Percentiles rank a stretch among this genome's conserved stretches.
phyloP scores from a whole-genome alignment of 2,797 vertebrate species.

The Antrozous pallidus region DNA sequence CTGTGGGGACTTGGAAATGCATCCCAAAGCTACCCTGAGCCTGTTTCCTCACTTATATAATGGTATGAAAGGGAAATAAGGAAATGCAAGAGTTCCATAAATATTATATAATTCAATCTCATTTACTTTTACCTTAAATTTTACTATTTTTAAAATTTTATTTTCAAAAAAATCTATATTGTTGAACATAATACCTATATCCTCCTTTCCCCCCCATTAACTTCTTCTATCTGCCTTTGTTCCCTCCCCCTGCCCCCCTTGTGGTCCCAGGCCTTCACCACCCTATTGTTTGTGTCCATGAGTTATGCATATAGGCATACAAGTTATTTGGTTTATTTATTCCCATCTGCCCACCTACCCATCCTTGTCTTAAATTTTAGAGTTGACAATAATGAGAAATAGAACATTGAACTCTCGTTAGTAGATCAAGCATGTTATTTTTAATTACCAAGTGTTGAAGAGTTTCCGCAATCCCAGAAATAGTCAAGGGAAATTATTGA shows the following conservation, averaged over 20 bases:
- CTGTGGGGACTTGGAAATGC: not conserved
- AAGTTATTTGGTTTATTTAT: too few species aligned
- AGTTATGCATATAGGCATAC: too few species aligned
- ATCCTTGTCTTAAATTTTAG: not conserved
- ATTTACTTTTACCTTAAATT: not conserved
- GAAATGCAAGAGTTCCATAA: not conserved
- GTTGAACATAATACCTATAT: too few species aligned
- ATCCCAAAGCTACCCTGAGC: not conserved
- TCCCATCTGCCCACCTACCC: too few species aligned
- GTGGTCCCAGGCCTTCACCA: too few species aligned
- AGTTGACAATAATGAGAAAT: not conserved
- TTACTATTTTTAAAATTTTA: not conserved
- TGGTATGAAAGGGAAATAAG: not conserved
- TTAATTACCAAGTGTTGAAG: not conserved
- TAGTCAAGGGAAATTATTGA: not conserved
- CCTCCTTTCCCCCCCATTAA: too few species aligned
- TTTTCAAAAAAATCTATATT: too few species aligned
- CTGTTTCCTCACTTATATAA: not conserved
- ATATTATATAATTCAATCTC: not conserved
- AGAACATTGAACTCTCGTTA: not conserved
- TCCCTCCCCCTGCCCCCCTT: too few species aligned
- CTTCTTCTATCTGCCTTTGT: too few species aligned
- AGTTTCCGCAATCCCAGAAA: not conserved
- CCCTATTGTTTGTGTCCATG: too few species aligned
- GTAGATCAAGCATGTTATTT: not conserved